Conservation (phyloP, 1,140 invertebrate species). For the Penaeus indicus region DNA sequence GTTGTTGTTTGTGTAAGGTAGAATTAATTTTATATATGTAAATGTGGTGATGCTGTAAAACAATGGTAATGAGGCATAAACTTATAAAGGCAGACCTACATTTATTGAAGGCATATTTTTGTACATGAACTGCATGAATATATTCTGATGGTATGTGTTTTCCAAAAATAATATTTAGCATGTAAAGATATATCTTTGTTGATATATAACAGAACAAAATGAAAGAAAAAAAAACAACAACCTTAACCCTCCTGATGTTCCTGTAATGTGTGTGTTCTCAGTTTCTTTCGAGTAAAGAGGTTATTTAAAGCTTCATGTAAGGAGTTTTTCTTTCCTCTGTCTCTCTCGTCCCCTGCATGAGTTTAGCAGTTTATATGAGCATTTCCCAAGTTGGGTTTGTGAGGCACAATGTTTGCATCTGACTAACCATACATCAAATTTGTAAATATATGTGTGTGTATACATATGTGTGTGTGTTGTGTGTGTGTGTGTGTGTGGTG, state of each 20-base stretch:
- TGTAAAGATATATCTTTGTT: too few relatives aligned
- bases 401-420: too few relatives aligned
- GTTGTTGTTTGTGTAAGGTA: constrained; percentile 5
- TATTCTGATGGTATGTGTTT: constrained; percentile 29
- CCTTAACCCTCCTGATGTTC: constrained; percentile 6
- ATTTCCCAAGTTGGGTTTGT: too few relatives aligned
- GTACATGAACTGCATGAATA: constrained; percentile 26
- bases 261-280: constrained; percentile 18
- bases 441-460: not conserved
- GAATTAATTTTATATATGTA: constrained; percentile 22
- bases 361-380: too few relatives aligned
- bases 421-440: not conserved
- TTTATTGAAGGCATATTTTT: constrained; percentile 29
- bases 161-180: constrained; percentile 13
- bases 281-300: not conserved
- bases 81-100: constrained; percentile 11
- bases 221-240: not conserved
- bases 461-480: not conserved
- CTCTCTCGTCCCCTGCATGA: not conserved
- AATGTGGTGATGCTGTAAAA: constrained; percentile 7
- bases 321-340: not conserved
- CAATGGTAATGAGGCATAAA: constrained; percentile 25
- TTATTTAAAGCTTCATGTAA: not conserved
- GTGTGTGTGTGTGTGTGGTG: too few relatives aligned
- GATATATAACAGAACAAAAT: not conserved